Evolutionary conservation across 2,888 invertebrate species (phyloP).

Genomic region (Plebejus anna): DNA sequence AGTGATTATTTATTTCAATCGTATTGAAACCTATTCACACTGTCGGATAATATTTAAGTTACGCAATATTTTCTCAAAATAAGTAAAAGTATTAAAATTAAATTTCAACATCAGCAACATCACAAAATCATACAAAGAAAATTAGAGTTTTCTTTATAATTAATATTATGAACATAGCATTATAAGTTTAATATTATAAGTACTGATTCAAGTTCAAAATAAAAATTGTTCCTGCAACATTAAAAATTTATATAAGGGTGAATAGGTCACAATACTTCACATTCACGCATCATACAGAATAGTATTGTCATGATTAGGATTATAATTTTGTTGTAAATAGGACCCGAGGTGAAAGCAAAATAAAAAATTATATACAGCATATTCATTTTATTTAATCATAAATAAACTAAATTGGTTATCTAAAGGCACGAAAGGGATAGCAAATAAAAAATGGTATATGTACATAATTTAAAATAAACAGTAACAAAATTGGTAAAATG

Average conservation of each 20-base stretch:
- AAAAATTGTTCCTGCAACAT: too few species aligned
- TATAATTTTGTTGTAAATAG: constrained; percentile 33
- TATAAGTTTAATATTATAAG: too few species aligned
- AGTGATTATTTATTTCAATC: not conserved
- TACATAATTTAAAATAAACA: constrained; percentile 63
- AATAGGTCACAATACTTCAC: constrained; percentile 14
- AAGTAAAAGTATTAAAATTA: not conserved
- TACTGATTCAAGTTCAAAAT: too few species aligned
- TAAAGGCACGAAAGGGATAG: constrained; percentile 65
- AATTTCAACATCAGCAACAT: too few species aligned
- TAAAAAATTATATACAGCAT: constrained; percentile 56
- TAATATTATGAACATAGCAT: too few species aligned
- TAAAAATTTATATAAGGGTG: not conserved
- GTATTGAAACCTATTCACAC: not conserved
- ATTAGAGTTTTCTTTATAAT: too few species aligned
- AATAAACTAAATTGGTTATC: constrained; percentile 74
- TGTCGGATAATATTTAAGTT: not conserved
- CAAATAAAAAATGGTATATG: constrained; percentile 66
- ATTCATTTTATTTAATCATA: constrained; percentile 73
- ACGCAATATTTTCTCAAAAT: not conserved
- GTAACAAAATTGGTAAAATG: constrained; percentile 64
- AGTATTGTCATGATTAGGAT: constrained; percentile 28
- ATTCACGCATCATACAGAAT: not conserved
- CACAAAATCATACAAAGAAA: too few species aligned
- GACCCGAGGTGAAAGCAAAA: constrained; percentile 49